Conservation (phyloP, 2,113 vertebrate species). For the Equus przewalskii region DNA sequence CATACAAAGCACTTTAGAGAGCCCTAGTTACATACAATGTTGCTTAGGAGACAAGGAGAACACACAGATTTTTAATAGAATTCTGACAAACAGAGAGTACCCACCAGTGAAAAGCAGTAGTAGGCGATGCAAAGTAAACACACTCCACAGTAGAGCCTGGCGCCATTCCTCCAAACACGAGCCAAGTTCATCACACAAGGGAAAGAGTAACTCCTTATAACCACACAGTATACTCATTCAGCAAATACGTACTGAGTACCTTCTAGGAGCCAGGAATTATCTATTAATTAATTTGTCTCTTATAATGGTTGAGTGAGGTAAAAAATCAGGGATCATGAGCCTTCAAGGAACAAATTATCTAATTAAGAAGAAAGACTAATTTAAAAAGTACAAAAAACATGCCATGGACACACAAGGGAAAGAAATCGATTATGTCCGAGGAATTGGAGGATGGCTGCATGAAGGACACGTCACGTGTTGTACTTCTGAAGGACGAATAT, state of each 20-base stretch:
- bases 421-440: background rate
- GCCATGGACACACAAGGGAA: background rate
- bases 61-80: conserved; percentile 17
- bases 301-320: background rate
- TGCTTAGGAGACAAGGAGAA: background rate
- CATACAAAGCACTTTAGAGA: background rate
- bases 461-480: background rate
- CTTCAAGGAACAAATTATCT: background rate
- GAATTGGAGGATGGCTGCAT: background rate
- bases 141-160: background rate
- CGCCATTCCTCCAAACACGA: background rate
- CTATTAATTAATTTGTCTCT: conserved; percentile 19
- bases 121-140: background rate
- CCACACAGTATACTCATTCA: background rate
- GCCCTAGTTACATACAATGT: background rate
- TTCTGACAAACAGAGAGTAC: background rate
- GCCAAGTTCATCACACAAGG: background rate
- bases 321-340: conserved; percentile 26
- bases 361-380: conserved; percentile 16
- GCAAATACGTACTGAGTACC: background rate
- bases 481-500: background rate
- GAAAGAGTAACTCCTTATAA: background rate
- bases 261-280: background rate
- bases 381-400: background rate
- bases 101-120: background rate